Conservation (phyloP, 2,797 vertebrate species). For the Enteromius mattozi region DNA sequence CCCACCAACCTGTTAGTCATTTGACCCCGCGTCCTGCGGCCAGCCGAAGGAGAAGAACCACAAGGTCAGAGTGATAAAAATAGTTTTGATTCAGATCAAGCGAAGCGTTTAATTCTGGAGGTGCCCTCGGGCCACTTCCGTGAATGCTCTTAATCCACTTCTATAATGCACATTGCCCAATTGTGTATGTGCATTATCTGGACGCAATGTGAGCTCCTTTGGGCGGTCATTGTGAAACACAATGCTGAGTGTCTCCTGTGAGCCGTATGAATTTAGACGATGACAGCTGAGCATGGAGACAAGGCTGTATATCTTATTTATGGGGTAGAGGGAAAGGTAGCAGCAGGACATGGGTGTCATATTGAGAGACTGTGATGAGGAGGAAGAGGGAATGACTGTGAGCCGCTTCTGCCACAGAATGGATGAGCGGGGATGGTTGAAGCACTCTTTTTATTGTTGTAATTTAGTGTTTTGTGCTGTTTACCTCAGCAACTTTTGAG, state of each 20-base stretch:
- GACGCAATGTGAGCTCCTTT: slow-evolving; percentile 79
- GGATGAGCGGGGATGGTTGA: not conserved
- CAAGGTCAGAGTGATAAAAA: slow-evolving; percentile 65
- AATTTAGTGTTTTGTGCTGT: not conserved
- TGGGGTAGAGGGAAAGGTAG: slow-evolving; percentile 9
- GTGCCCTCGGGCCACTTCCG: slow-evolving; percentile 80
- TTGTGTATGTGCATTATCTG: slow-evolving; percentile 83
- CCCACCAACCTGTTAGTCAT: slow-evolving; percentile 48
- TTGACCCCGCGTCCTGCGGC: slow-evolving; percentile 47
- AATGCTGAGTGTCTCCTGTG: slow-evolving; percentile 83
- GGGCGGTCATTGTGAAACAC: slow-evolving; percentile 82
- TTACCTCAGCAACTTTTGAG: not conserved
- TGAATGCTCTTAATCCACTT: slow-evolving; percentile 78
- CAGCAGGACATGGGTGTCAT: slow-evolving; percentile 45
- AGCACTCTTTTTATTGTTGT: not conserved
- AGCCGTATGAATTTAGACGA: slow-evolving; percentile 81
- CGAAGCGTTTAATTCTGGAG: slow-evolving; percentile 82
- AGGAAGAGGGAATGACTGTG: not conserved
- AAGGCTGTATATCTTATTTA: slow-evolving; percentile 60
- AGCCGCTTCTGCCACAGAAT: not conserved
- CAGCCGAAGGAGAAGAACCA: slow-evolving; percentile 45
- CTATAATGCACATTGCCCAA: slow-evolving; percentile 84
- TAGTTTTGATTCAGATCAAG: slow-evolving; percentile 78
- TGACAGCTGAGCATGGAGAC: slow-evolving; percentile 84
- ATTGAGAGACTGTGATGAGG: slow-evolving; percentile 23